Evolutionary conservation across 2,797 vertebrate genomes (phyloP).

Genomic region (Tauraco hartlaubi): DNA sequence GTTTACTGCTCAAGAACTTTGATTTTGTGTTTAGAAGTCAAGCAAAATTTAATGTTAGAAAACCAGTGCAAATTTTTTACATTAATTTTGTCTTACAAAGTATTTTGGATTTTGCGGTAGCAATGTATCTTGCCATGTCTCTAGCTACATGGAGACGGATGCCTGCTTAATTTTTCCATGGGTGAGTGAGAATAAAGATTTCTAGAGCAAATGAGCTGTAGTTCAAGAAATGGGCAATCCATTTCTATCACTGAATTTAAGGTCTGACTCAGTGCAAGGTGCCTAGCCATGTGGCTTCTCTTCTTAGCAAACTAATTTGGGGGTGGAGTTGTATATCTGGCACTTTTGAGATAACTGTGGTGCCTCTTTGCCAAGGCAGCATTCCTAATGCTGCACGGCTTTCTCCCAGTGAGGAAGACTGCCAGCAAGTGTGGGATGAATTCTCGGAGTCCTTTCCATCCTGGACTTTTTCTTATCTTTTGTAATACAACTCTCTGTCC

Average conservation of each 20-base stretch:
- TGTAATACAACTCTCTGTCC: neutral
- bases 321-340: neutral
- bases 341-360: neutral
- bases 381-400: neutral
- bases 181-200: neutral
- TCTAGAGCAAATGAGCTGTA: neutral
- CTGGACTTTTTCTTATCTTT: neutral
- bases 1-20: neutral
- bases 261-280: neutral
- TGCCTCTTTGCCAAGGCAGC: neutral
- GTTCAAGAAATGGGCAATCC: neutral
- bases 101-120: neutral
- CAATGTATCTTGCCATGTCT: neutral
- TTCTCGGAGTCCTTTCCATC: neutral
- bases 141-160: neutral
- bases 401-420: neutral
- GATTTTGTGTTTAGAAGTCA: neutral
- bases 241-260: neutral
- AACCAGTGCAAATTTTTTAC: neutral
- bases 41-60: neutral
- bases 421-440: neutral
- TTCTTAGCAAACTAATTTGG: neutral
- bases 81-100: neutral
- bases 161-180: neutral
- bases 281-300: neutral